phyloP scores from a whole-genome alignment of 2,113 vertebrate species.

The Bubo blakistoni region DNA sequence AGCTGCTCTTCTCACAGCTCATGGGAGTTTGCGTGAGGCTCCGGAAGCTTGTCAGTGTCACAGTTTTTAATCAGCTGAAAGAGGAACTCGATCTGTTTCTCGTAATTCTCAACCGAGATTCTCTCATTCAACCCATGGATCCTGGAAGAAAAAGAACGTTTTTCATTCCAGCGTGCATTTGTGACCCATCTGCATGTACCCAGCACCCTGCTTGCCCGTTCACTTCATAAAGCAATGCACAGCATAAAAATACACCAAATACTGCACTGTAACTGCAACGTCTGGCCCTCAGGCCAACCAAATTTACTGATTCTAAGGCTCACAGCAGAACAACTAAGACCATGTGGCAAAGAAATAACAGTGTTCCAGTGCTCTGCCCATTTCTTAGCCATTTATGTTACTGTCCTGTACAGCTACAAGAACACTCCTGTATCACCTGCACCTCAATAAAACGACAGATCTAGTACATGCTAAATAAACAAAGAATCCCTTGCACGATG shows the following conservation, averaged over 20 bases:
- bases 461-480: background rate
- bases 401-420: background rate
- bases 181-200: background rate
- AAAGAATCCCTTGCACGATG: background rate
- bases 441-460: background rate
- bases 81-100: constrained; percentile 83
- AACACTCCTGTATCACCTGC: background rate
- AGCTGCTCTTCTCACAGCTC: constrained; percentile 74
- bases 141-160: constrained; percentile 60
- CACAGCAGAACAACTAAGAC: background rate
- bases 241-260: background rate
- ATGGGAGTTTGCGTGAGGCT: constrained; percentile 72
- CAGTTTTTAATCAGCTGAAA: constrained; percentile 89
- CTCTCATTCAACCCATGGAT: constrained; percentile 92
- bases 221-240: background rate
- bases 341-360: background rate
- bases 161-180: background rate
- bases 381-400: background rate
- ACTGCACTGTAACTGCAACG: background rate
- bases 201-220: background rate
- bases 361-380: background rate
- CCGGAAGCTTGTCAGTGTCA: constrained; percentile 72
- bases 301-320: background rate
- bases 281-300: background rate
- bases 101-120: constrained; percentile 83